phyloP scores from a whole-genome alignment of 1,140 invertebrate species.

The Drosophila yakuba region DNA sequence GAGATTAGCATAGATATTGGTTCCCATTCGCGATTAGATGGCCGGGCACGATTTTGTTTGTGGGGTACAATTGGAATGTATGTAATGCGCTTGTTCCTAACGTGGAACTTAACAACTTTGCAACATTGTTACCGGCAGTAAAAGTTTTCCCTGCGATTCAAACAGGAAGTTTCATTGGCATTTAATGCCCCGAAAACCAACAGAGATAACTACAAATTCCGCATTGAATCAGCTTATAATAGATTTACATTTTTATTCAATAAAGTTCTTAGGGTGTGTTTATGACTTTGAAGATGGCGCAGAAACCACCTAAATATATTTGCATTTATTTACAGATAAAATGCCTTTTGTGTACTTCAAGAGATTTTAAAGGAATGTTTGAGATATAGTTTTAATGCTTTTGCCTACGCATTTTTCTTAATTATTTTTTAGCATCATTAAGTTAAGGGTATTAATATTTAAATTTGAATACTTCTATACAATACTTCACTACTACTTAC shows the following conservation, averaged over 20 bases:
- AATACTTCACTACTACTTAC: no score
- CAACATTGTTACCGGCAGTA: constrained; percentile 48
- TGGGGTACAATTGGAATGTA: constrained; percentile 60
- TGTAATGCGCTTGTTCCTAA: constrained; percentile 42
- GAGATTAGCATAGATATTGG: constrained; percentile 82
- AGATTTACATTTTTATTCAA: constrained; percentile 34
- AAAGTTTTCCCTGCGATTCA: constrained; percentile 32
- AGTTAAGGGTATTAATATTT: not conserved
- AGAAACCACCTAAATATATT: constrained; percentile 22
- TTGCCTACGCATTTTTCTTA: not conserved
- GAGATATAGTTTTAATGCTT: constrained; percentile 6
- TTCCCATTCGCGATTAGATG: constrained; percentile 79
- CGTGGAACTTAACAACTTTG: constrained; percentile 52
- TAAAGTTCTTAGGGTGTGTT: constrained; percentile 26
- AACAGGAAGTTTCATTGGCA: constrained; percentile 10
- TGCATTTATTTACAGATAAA: constrained; percentile 26
- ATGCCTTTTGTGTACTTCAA: constrained; percentile 17
- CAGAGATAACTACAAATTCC: constrained; percentile 22
- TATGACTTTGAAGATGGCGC: not conserved
- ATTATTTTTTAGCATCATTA: not conserved
- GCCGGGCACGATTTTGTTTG: constrained; percentile 66
- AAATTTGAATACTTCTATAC: not conserved
- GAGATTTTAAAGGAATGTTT: constrained; percentile 4
- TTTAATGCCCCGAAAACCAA: constrained; percentile 11
- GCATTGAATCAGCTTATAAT: constrained; percentile 30